phyloP scores from a whole-genome alignment of 23 tunicate species.

The Oikopleura vanhoeffeni region DNA sequence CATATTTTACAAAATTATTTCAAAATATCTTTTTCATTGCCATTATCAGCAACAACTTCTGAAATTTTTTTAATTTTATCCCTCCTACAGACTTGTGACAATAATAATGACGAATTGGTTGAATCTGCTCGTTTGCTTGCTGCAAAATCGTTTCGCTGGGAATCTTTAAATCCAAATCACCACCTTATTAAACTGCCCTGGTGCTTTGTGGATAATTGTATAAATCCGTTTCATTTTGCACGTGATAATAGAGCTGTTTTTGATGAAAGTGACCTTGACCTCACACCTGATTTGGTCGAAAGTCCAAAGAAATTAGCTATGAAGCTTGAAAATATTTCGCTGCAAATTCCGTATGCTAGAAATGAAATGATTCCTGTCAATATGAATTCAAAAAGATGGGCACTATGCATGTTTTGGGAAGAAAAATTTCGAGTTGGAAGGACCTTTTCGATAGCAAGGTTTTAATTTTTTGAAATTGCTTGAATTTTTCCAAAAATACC shows the following conservation, averaged over 20 bases:
- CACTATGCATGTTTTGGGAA: slow-evolving; percentile 12
- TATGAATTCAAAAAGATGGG: background rate
- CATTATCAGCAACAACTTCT: no score
- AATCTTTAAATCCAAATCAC: background rate
- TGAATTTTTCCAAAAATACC: no score
- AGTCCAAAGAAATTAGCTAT: background rate
- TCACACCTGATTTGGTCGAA: background rate
- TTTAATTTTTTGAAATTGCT: background rate
- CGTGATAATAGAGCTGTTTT: background rate
- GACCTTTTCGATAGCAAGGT: background rate
- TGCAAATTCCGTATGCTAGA: background rate
- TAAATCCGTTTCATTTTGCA: slow-evolving; percentile 2
- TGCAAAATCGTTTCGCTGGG: background rate
- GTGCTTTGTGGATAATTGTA: background rate
- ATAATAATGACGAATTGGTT: background rate
- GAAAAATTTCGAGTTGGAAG: background rate
- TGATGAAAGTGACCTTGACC: background rate
- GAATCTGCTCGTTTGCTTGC: background rate
- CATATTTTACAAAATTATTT: no score
- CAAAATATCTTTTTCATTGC: no score
- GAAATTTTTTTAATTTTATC: no score
- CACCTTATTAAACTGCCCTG: background rate
- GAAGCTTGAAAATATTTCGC: background rate
- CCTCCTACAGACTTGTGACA: no score
- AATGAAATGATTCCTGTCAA: background rate